Base-by-base conservation (phyloP, 2,113 vertebrate species). In the Salminus brasiliensis region DNA sequence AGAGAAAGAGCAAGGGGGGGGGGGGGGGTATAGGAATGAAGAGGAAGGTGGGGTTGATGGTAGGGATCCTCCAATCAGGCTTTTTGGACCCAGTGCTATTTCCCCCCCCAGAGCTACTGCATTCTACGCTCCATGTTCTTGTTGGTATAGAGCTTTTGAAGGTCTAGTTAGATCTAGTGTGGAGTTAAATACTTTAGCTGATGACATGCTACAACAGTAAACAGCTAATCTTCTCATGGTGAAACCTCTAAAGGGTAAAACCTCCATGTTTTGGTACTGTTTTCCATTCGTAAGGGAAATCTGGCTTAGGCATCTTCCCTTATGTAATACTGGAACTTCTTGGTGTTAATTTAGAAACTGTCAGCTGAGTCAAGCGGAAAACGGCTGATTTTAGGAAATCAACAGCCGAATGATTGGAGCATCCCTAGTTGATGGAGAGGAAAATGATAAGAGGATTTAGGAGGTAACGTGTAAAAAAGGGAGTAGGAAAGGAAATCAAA, bases 1-100 rank as follows among this genome's bases (percentile, higher is more conserved):
- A 84, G 74, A 81, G 79, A 78, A 72, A 63, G 57, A 47, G 71
- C 16, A 57, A 57, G 21, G 81, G 25, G 27, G 6, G 60, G n/a
- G 59, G 13, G 59, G 4, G 23, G 30, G 43, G 43, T 69, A 21
- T 5, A 9, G 60, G 41, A 25, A 60, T 39, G 23, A 43, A 2
- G 23, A 68, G 43, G 21, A 27, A 29, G 49, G 36, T 1, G 66
- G 52, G 36, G 25, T 69, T 41, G 27, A 47, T 45, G 29, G 36
- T 68, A 32, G 23, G 65, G 66, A 60, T 62, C 29, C 10, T 63
- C n/a, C 21, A 55, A 55, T 55, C 52, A 55, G 52, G 52, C 47
- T 23, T 7, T 25, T 55, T n/a, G 25, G n/a, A 25, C 8, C 1
- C n/a, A 23, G 10, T 5, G 11, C n/a, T 12, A 53, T 1, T 1